These are phyloP conservation scores for Drosophila nigromelanica DNA, from an alignment of 1,140 invertebrate genomes.

Conservation along the genomic window DNA sequence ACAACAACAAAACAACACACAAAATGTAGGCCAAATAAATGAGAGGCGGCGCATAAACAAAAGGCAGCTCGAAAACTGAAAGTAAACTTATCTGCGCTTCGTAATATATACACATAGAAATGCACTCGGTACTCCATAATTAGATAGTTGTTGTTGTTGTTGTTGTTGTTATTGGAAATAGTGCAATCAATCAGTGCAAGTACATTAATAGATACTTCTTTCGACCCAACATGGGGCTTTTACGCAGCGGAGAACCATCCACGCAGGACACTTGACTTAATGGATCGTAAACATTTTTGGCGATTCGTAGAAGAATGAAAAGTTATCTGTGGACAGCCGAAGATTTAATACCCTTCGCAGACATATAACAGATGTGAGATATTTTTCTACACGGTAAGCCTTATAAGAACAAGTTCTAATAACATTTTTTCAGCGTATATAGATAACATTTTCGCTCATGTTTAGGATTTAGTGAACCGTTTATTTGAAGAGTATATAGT, in stretches of 20 bases:
- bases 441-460: no score
- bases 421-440: no score
- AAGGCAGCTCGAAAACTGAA: conserved; percentile 20
- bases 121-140: conserved; percentile 32
- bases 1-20: conserved; percentile 21
- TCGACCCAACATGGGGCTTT: conserved; percentile 2
- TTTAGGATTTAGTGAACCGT: no score
- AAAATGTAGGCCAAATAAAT: conserved; percentile 68
- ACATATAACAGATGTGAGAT: no score
- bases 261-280: conserved; percentile 68
- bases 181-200: conserved; percentile 61
- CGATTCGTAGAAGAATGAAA: conserved; percentile 9
- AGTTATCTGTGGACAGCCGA: neutral
- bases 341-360: no score
- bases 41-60: conserved; percentile 61
- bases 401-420: no score
- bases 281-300: conserved; percentile 46
- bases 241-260: conserved; percentile 34
- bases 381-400: no score
- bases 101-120: conserved; percentile 39
- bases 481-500: no score
- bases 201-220: conserved; percentile 45
- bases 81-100: conserved; percentile 49
- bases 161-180: conserved; percentile 20
- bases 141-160: neutral